Conservation (phyloP, 2,797 vertebrate genomes). For the Oophaga sylvatica region DNA sequence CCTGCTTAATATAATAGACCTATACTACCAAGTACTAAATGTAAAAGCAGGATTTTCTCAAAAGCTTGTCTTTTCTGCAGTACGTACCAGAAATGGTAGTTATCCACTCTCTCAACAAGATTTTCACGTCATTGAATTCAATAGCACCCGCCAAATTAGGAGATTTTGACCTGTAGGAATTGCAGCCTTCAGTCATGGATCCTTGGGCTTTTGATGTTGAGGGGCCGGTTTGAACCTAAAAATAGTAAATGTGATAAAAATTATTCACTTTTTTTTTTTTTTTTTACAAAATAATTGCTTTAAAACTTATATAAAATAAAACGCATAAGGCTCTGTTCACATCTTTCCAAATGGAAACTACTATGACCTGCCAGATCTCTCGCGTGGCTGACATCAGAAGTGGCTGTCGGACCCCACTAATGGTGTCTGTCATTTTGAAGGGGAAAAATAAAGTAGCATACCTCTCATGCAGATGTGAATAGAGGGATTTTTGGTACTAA, state of each 20-base stretch:
- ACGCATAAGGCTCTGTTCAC: too few species aligned
- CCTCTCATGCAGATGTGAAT: too few species aligned
- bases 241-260: neutral
- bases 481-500: too few species aligned
- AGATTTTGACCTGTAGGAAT: constrained; percentile 69
- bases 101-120: constrained; percentile 91
- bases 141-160: constrained; percentile 91
- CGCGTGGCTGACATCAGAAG: too few species aligned
- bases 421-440: too few species aligned
- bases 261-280: too few species aligned
- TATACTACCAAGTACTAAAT: neutral
- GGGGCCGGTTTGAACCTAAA: constrained; percentile 79
- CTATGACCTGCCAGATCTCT: too few species aligned
- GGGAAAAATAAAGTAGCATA: too few species aligned
- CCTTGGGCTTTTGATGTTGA: constrained; percentile 74
- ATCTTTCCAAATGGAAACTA: too few species aligned
- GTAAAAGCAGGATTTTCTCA: neutral
- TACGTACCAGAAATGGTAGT: constrained; percentile 88
- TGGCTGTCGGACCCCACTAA: too few species aligned
- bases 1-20: neutral
- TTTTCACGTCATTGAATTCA: constrained; percentile 89
- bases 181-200: constrained; percentile 65
- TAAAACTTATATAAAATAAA: neutral
- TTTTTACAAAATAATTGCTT: neutral
- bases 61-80: neutral